A percentile compares a stretch with the other conserved stretches of the same genome.
Evolutionary conservation across 2,888 invertebrate genomes (phyloP).

Genomic region (Acanthosoma haemorrhoidale): DNA sequence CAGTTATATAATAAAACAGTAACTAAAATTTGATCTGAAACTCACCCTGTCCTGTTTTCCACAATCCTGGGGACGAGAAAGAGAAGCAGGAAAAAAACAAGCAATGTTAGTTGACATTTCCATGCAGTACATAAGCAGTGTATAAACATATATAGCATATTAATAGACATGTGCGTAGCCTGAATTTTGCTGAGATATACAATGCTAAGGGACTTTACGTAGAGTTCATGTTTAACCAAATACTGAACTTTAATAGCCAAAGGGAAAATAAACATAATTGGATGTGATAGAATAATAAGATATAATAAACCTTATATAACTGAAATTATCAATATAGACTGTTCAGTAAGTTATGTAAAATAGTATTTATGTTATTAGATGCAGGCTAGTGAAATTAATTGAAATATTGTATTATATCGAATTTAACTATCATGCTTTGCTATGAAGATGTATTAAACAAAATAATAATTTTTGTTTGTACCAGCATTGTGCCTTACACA

Average conservation of each 20-base stretch:
- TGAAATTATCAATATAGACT: no score
- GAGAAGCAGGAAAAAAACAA: conserved; percentile 32
- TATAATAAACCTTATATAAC: not conserved
- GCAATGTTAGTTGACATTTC: conserved; percentile 20
- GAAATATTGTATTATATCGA: no score
- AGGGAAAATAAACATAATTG: not conserved
- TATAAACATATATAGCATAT: not conserved
- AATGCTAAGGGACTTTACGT: conserved; percentile 27
- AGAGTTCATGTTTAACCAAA: not conserved
- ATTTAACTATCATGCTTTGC: no score
- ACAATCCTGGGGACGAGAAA: conserved; percentile 34
- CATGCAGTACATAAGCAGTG: conserved; percentile 15
- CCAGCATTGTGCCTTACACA: no score
- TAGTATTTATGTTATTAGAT: no score
- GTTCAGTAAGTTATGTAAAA: no score
- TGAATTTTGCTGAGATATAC: conserved; percentile 21
- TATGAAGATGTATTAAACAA: no score
- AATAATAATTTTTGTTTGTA: no score
- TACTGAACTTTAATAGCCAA: not conserved
- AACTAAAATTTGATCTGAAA: not conserved
- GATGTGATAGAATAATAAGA: not conserved
- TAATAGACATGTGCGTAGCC: conserved; percentile 4
- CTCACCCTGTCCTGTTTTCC: conserved; percentile 37
- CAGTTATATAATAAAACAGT: no score
- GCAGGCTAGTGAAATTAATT: no score